phyloP scores from a whole-genome alignment of 1,140 invertebrate species.

The Bactericera cockerelli region DNA sequence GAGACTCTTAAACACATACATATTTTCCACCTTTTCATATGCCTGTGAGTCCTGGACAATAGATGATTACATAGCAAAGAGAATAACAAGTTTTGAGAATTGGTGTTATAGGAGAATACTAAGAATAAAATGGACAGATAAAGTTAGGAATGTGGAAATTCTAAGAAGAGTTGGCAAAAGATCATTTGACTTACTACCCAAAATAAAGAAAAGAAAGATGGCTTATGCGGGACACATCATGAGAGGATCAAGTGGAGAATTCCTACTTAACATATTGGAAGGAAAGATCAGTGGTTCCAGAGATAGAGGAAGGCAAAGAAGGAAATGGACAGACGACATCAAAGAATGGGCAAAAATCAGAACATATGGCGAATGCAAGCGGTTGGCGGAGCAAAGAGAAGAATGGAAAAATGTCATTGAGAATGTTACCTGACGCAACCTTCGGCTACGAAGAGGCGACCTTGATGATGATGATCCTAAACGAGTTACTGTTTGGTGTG shows the following conservation, averaged over 20 bases:
- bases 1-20: neutral
- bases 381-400: neutral
- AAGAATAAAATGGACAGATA: neutral
- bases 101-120: neutral
- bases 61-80: neutral
- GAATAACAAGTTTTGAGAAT: neutral
- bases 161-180: neutral
- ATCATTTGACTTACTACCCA: neutral
- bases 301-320: neutral
- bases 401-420: neutral
- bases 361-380: neutral
- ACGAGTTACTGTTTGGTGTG: too few relatives aligned
- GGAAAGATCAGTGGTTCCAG: neutral
- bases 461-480: neutral
- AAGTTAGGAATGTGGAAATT: neutral
- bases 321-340: neutral
- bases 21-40: neutral
- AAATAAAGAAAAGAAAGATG: neutral
- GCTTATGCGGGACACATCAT: neutral
- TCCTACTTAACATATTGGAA: neutral
- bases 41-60: neutral
- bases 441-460: neutral
- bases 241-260: neutral
- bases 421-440: neutral
- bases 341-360: neutral